Base-by-base conservation (phyloP, 2,888 invertebrate species). In the Clostera curtula region DNA sequence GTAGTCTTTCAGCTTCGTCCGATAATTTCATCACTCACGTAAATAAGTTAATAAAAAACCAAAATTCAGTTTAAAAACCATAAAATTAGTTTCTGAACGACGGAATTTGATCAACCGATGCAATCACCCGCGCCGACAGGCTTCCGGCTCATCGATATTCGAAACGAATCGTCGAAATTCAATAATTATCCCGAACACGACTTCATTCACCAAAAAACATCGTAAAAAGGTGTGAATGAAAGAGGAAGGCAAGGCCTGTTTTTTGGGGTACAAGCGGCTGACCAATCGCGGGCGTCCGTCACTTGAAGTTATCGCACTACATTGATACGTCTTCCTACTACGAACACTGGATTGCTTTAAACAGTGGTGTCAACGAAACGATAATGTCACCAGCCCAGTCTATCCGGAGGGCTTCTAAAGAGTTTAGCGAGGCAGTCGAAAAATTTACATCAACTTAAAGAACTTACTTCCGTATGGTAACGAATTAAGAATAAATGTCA, bases 141-240 rank as follows among this genome's bases (percentile, higher is more conserved):
- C 80, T 80, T 82, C 82, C 83, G 79, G 76, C 75, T 69, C 75
- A 75, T 79, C 82, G 77, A 83, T 83, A 76, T 79, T 83, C 83
- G 83, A 77, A 74, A 70, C 83, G 82, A 83, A 83, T 83, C 73
- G 74, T 71, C 64, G 70, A 82, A 80, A 80, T 80, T 83, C 72
- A 80, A 82, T 83, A 80, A 83, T 83, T 82, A 83, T 77, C 76
- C 69, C 72, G 70, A 75, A 82, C 80, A 83, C 80, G 82, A 83
- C 77, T 82, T 77, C 82, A 80, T 80, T 82, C 77, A 80, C 65
- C 68, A 73, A 74, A 79, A 79, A 82, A 69, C 50, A 50, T 50
- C 37, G 58, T 65, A 83, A 83, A 83, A 83, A 83, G 73, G 82
- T 80, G 79, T 83, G 83, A 83, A 83, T 82, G 82, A 65, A 75